Conservation (phyloP, 2,888 invertebrate species). For the Drosophila nr. fundita region DNA sequence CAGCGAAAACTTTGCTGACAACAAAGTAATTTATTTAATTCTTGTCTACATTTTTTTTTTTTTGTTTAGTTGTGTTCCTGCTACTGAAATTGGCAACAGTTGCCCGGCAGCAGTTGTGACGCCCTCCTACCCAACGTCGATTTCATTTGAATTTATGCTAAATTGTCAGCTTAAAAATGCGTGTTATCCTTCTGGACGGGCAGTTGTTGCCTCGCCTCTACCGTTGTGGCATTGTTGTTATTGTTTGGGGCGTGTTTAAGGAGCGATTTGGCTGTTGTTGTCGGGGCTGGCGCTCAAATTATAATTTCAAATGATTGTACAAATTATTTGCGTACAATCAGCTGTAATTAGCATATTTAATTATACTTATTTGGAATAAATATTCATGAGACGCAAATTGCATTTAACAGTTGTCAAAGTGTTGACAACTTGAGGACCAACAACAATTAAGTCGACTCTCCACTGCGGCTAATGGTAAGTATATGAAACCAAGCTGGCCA, state of each 20-base stretch:
- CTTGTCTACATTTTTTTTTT: constrained; percentile 42
- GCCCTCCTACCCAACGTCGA: constrained; percentile 25
- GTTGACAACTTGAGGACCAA: constrained; percentile 59
- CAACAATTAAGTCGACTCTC: constrained; percentile 48
- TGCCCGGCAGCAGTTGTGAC: constrained; percentile 51
- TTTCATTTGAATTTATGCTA: constrained; percentile 77
- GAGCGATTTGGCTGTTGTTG: constrained; percentile 31
- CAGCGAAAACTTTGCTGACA: constrained; percentile 68
- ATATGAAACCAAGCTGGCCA: constrained; percentile 12
- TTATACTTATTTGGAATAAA: constrained; percentile 71
- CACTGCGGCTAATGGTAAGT: constrained; percentile 48
- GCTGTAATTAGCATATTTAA: constrained; percentile 79
- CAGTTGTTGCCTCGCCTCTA: constrained; percentile 25
- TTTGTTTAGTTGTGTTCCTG: constrained; percentile 21
- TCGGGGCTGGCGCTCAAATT: constrained; percentile 42
- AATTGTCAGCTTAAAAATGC: constrained; percentile 73
- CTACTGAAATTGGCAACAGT: constrained; percentile 67
- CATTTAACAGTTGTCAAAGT: constrained; percentile 61
- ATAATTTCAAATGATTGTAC: constrained; percentile 80
- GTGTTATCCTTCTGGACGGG: constrained; percentile 70
- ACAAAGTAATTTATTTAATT: constrained; percentile 78
- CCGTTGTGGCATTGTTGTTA: constrained; percentile 18
- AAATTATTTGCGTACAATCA: constrained; percentile 75
- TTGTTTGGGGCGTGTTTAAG: constrained; percentile 28
- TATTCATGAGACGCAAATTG: constrained; percentile 73